These are phyloP conservation scores for Porites lobata DNA, from an alignment of 92 coral and sea anemone genomes.

Conservation along the genomic window DNA sequence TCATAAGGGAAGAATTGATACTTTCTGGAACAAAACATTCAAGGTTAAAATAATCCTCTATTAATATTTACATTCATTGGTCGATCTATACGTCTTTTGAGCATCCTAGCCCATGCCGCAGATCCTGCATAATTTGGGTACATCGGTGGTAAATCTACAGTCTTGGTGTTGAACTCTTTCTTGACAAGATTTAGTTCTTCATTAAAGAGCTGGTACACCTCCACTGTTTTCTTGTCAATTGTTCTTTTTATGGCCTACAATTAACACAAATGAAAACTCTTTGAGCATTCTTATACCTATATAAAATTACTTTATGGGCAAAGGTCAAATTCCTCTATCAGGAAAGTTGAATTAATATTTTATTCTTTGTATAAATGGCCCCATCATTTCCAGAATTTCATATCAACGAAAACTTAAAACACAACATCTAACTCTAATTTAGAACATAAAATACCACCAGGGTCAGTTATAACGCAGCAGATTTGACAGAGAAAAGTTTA, in stretches of 20 bases:
- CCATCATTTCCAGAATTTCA: too few species aligned
- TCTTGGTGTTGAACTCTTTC: constrained; percentile 98
- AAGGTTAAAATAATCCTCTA: background rate
- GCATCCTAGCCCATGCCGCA: constrained; percentile 97
- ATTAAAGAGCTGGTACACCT: constrained; percentile 95
- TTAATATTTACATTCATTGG: constrained; percentile 89
- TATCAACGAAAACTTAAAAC: too few species aligned
- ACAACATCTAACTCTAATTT: too few species aligned
- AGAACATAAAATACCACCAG: too few species aligned
- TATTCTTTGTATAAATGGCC: too few species aligned
- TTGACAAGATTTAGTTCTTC: constrained; percentile 98
- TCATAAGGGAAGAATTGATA: too few species aligned
- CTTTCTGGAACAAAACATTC: too few species aligned
- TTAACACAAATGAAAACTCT: background rate
- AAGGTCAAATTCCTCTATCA: background rate
- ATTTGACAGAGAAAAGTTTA: too few species aligned
- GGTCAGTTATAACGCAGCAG: too few species aligned
- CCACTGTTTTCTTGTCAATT: constrained; percentile 99
- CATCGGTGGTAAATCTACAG: constrained; percentile 94
- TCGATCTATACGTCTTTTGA: constrained; percentile 94
- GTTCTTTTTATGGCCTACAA: constrained; percentile 95
- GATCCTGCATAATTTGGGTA: constrained; percentile 97
- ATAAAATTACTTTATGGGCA: background rate
- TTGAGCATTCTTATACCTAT: background rate
- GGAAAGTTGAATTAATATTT: too few species aligned